Evolutionary conservation across 1,140 invertebrate genomes (phyloP).

Genomic region (Monochamus saltuarius): DNA sequence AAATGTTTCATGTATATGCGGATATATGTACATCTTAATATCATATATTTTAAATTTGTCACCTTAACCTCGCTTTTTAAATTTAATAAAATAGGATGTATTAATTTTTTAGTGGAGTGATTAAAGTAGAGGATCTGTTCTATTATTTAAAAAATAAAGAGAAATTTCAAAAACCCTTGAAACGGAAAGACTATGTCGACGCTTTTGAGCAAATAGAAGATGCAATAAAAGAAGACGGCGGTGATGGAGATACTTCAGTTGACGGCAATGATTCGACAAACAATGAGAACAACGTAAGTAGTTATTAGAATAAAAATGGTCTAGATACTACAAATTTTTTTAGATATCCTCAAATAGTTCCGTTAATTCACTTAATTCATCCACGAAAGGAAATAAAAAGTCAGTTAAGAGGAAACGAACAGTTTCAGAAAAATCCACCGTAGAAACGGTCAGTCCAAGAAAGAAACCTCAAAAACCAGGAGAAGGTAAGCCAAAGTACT

Average conservation of each 20-base stretch:
- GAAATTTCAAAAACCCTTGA: constrained; percentile 59
- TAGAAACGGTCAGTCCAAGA: constrained; percentile 1
- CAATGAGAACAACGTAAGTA: neutral
- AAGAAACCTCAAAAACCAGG: constrained; percentile 18
- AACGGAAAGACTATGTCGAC: constrained; percentile 62
- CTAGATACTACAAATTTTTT: neutral
- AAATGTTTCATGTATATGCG: constrained; percentile 2
- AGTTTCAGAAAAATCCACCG: constrained; percentile 19
- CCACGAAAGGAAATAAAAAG: neutral
- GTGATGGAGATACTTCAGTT: constrained; percentile 35
- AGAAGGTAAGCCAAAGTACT: neutral
- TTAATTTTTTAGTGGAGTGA: constrained; percentile 43
- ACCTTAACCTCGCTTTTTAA: constrained; percentile 5
- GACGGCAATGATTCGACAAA: constrained; percentile 8
- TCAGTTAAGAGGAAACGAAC: constrained; percentile 20
- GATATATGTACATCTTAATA: too few species aligned
- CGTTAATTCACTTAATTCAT: neutral
- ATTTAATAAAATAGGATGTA: neutral
- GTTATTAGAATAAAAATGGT: neutral
- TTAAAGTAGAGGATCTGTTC: constrained; percentile 50
- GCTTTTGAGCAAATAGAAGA: constrained; percentile 53
- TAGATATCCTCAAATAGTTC: neutral
- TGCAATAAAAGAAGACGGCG: constrained; percentile 40
- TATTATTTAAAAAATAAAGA: constrained; percentile 59
- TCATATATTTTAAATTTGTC: too few species aligned